Conservation (phyloP, 37 sponge, comb jelly and placozoan species). For the Chondrosia reniformis region DNA sequence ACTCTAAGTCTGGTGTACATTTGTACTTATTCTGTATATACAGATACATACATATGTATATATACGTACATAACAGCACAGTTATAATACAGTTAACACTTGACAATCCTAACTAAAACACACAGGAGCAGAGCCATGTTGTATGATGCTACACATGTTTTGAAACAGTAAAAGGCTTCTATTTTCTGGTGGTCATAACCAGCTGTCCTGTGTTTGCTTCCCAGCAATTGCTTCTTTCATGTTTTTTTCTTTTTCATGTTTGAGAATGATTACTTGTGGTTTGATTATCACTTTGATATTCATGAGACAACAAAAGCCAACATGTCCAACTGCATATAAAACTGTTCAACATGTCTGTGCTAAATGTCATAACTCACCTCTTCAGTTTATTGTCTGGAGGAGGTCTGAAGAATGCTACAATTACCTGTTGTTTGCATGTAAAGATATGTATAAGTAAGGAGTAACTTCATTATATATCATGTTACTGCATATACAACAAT, state of each 20-base stretch:
- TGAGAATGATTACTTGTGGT: no score
- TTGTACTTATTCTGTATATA: not conserved
- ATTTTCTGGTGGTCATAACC: no score
- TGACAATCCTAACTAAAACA: no score
- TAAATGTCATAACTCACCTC: not conserved
- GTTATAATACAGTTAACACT: no score
- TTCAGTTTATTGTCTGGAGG: not conserved
- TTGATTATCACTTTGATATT: no score
- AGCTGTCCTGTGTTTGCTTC: no score
- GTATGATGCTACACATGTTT: no score
- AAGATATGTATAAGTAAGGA: not conserved
- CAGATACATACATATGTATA: not conserved
- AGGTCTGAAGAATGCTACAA: constrained; percentile 11
- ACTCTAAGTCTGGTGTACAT: not conserved
- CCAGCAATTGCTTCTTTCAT: no score
- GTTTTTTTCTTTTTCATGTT: no score
- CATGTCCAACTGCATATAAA: not conserved
- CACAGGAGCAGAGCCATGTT: not conserved
- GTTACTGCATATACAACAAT: not conserved
- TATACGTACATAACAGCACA: not conserved
- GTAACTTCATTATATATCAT: not conserved
- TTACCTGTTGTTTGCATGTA: not conserved
- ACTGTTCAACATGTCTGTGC: not conserved
- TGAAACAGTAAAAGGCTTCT: no score
- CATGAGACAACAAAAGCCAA: no score